Evolutionary conservation across 2,888 invertebrate genomes (phyloP).

Genomic region (Stenolophus ochropezus): DNA sequence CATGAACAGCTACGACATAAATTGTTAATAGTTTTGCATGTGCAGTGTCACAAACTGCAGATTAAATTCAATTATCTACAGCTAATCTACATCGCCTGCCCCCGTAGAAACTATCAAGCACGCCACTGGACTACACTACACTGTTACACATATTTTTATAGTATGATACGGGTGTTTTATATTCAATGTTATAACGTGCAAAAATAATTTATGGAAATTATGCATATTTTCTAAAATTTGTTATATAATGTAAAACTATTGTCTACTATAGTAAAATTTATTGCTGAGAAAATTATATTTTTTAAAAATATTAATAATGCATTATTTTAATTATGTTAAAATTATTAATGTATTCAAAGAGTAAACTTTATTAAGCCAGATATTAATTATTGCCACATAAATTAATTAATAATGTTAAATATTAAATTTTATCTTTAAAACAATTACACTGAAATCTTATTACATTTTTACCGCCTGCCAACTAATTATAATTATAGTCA

Average conservation of each 20-base stretch:
- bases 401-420: too few relatives aligned
- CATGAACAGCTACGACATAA: conserved; percentile 45
- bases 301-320: conserved; percentile 3
- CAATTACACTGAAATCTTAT: too few relatives aligned
- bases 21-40: conserved; percentile 58
- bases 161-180: not conserved
- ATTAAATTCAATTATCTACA: conserved; percentile 59
- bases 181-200: not conserved
- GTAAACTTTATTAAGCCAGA: not conserved
- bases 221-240: not conserved
- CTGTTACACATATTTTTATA: not conserved
- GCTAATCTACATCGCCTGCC: conserved; percentile 50
- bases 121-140: not conserved
- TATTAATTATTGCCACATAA: not conserved
- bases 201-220: not conserved
- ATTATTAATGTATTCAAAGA: not conserved
- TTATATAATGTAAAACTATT: conserved; percentile 10
- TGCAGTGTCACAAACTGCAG: conserved; percentile 55
- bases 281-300: conserved; percentile 5
- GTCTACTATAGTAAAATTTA: conserved; percentile 11
- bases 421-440: too few relatives aligned
- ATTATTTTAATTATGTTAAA: not conserved
- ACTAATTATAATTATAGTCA: too few relatives aligned
- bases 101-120: not conserved
- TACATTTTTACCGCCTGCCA: too few relatives aligned